phyloP scores from a whole-genome alignment of 2,113 vertebrate genomes.

The Poicephalus meyeri region DNA sequence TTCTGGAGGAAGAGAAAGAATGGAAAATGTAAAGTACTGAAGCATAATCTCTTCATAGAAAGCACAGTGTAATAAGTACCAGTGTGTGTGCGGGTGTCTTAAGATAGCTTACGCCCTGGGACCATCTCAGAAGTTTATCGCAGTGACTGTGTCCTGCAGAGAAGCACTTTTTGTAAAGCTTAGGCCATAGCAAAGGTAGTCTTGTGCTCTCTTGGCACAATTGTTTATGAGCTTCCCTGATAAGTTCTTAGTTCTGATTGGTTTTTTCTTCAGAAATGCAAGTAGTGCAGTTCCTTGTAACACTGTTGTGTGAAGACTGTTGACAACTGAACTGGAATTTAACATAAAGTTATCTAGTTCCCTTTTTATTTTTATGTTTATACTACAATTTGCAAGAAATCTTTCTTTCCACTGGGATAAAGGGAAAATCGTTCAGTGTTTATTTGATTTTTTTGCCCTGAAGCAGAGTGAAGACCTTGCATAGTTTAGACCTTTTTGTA shows the following conservation, averaged over 20 bases:
- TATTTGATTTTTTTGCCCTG: not conserved
- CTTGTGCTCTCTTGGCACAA: slow-evolving; percentile 33
- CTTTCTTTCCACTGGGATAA: slow-evolving; percentile 9
- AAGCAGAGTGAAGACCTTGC: slow-evolving; percentile 15
- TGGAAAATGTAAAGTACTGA: not conserved
- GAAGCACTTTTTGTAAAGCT: slow-evolving; percentile 51
- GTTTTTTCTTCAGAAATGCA: not conserved
- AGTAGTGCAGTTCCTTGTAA: not conserved
- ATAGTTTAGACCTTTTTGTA: not conserved
- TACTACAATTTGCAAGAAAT: slow-evolving; percentile 2
- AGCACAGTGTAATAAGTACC: slow-evolving; percentile 64
- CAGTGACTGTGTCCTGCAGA: slow-evolving; percentile 24
- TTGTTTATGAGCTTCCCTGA: not conserved
- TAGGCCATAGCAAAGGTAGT: slow-evolving; percentile 9
- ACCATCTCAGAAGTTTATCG: slow-evolving; percentile 36
- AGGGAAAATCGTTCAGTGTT: not conserved
- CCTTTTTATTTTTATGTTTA: slow-evolving; percentile 12
- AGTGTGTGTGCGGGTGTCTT: not conserved
- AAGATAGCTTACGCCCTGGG: not conserved
- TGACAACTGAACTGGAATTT: slow-evolving; percentile 22
- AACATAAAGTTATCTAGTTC: not conserved
- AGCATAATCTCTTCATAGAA: slow-evolving; percentile 35
- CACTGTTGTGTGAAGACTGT: not conserved
- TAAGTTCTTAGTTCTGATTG: not conserved
- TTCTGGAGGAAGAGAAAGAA: slow-evolving; percentile 18